Evolutionary conservation across 2,113 vertebrate genomes (phyloP).

Genomic region (Barnardius zonarius): DNA sequence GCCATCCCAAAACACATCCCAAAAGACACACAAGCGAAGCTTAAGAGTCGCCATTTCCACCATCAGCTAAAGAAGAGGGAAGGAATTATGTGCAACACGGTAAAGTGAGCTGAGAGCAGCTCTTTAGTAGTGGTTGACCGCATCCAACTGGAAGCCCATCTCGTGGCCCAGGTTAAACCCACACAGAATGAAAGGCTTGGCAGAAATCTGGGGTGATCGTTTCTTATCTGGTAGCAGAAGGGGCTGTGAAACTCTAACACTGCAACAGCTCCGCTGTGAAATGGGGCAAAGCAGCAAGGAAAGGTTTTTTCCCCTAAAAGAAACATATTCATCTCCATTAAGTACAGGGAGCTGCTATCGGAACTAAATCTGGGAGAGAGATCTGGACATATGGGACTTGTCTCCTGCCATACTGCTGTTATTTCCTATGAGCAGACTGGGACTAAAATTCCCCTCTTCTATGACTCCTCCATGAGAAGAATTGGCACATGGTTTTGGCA

Average conservation of each 20-base stretch:
- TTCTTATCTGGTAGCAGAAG: neutral
- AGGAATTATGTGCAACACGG: neutral
- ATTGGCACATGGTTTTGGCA: slow-evolving; percentile 58
- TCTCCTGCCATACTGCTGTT: slow-evolving; percentile 5
- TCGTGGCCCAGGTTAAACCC: neutral
- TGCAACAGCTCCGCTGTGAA: neutral
- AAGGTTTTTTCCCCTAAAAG: neutral
- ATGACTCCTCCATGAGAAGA: neutral
- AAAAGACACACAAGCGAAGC: neutral
- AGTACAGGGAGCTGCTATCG: neutral
- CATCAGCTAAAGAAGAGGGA: neutral
- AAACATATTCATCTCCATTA: neutral
- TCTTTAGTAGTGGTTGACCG: neutral
- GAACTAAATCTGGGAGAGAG: neutral
- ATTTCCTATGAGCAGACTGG: neutral
- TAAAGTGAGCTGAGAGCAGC: neutral
- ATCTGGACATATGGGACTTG: neutral
- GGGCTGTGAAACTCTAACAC: neutral
- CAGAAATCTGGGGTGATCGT: neutral
- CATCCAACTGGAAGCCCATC: fast-evolving
- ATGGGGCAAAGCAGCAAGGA: neutral
- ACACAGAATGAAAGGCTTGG: fast-evolving
- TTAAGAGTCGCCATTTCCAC: neutral
- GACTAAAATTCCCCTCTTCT: neutral
- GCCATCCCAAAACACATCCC: neutral